Evolutionary conservation across 2,113 vertebrate genomes (phyloP), one percentile per base, ranked within the genome.

Genomic region (Haliaeetus leucogaster): DNA sequence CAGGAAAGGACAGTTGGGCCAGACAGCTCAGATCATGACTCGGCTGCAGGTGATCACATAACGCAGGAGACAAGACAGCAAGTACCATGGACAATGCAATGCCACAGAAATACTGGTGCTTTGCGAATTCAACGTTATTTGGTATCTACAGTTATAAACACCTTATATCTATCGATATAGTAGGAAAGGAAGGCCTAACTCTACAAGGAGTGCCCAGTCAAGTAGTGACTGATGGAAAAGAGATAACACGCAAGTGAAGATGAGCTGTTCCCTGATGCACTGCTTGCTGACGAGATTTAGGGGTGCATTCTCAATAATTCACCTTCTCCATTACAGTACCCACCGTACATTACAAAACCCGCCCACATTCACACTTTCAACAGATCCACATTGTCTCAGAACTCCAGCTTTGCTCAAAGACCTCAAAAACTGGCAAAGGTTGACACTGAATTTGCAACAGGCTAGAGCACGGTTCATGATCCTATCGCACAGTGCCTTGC

Each of bases 191-290:
- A 87, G 25, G 29, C 1, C 1, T 11, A 73, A 55, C 30, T 65
- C 62, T 15, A 0, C 11, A 27, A 36, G 11, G 25, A 78, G 6
- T 59, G 32, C 26, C 20, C 56, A 42, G 7, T 58, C 52, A 56
- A 45, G 36, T 4, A 72, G 20, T 12, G 27, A 62, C 29, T 72
- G 52, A 74, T 11, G 30, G 59, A 91, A 62, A 25, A 86, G 30
- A 70, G 27, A 3, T 2, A 83, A 84, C 5, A 7, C 0, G 0
- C 1, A 4, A 76, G 9, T 16, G 30, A 94, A 82, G 45, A 50
- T 22, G 19, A 87, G 68, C 36, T 91, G 32, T 2, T 70, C 11
- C 1, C 3, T 5, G 4, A 18, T 0, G 1, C 20, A 9, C 6
- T 59, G 47, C 18, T 45, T 55, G 27, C 52, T 72, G 38, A 40